Conservation (phyloP, 2,797 vertebrate species). For the Alca torda region DNA sequence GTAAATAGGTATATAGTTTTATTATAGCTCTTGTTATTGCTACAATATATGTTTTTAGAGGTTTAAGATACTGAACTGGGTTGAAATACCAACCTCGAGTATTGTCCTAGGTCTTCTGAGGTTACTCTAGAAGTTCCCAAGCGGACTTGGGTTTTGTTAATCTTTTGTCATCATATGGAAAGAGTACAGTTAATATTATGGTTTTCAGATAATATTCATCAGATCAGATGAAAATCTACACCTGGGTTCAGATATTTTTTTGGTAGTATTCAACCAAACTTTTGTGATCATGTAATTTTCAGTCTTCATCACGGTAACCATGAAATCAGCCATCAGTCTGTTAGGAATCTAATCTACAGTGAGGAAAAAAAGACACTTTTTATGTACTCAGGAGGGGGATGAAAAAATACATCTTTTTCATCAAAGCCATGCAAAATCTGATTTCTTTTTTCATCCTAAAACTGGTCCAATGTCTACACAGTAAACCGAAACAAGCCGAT, state of each 20-base stretch:
- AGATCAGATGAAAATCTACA: no score
- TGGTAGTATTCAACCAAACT: no score
- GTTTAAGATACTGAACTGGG: not conserved
- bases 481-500: not conserved
- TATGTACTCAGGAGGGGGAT: not conserved
- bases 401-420: not conserved
- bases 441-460: not conserved
- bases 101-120: not conserved
- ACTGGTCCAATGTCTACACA: not conserved
- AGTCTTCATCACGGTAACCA: not conserved
- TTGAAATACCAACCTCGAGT: not conserved
- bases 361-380: not conserved
- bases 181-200: not conserved
- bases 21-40: not conserved
- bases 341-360: not conserved
- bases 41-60: not conserved
- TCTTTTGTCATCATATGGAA: not conserved
- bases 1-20: not conserved
- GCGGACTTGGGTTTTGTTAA: not conserved
- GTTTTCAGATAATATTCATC: not conserved
- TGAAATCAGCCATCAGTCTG: not conserved
- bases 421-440: not conserved
- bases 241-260: conserved; percentile 14
- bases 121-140: not conserved
- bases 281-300: not conserved